Evolutionary conservation across 2,888 invertebrate species (phyloP).

Genomic region (Oscheius onirici): DNA sequence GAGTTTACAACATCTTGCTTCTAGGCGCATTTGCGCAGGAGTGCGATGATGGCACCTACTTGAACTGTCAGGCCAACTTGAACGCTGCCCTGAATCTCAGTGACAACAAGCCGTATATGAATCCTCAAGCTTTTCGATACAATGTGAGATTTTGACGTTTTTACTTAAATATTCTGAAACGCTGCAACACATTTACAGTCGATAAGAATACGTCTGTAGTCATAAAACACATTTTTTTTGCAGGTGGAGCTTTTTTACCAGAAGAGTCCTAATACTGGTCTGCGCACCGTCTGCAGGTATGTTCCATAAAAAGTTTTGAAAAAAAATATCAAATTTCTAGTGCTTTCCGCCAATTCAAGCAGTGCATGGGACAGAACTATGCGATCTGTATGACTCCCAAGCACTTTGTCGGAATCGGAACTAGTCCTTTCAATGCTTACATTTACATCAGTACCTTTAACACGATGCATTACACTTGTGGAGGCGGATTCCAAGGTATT

Average conservation of each 20-base stretch:
- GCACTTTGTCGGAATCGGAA: slow-evolving; percentile 43
- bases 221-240: slow-evolving; percentile 8
- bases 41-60: slow-evolving; percentile 44
- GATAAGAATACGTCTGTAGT: neutral
- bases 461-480: slow-evolving; percentile 62
- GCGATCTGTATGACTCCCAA: slow-evolving; percentile 48
- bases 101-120: slow-evolving; percentile 47
- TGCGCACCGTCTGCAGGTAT: slow-evolving; percentile 54
- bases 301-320: neutral
- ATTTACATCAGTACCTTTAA: slow-evolving; percentile 58
- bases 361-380: slow-evolving; percentile 51
- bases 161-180: neutral
- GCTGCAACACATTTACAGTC: neutral
- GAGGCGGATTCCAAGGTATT: slow-evolving; percentile 60
- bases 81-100: slow-evolving; percentile 37
- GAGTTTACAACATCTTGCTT: neutral
- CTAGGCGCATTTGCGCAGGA: slow-evolving; percentile 3
- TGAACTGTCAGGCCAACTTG: slow-evolving; percentile 37
- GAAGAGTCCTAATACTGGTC: slow-evolving; percentile 43
- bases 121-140: slow-evolving; percentile 44
- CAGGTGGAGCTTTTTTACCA: slow-evolving; percentile 54
- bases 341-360: slow-evolving; percentile 59
- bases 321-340: slow-evolving; percentile 31
- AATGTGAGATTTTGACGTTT: slow-evolving; percentile 30
- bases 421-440: slow-evolving; percentile 47